Percentiles rank a stretch among this genome's conserved stretches.
phyloP scores from a whole-genome alignment of 2,888 invertebrate genomes.

The Caradrina kadenii region DNA sequence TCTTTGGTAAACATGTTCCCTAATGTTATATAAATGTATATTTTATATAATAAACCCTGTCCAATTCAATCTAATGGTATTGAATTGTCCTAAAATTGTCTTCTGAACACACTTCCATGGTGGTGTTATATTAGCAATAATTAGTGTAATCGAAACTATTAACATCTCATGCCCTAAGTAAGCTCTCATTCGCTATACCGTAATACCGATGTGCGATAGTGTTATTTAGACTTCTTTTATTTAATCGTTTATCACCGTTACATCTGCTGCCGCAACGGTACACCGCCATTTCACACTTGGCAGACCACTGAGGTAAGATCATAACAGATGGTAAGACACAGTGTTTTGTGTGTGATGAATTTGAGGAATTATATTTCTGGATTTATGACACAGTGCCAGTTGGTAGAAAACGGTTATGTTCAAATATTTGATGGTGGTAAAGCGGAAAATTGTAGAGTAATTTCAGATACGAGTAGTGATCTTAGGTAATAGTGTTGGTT shows the following conservation, averaged over 20 bases:
- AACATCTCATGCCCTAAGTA: background rate
- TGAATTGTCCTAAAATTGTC: background rate
- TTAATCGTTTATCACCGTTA: conserved; percentile 68
- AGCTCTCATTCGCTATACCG: conserved; percentile 49
- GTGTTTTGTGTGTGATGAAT: conserved; percentile 35
- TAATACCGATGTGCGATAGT: conserved; percentile 59
- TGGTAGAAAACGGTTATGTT: conserved; percentile 36
- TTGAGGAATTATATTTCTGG: conserved; percentile 23
- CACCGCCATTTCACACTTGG: conserved; percentile 69
- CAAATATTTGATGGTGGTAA: conserved; percentile 21
- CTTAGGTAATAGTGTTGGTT: background rate
- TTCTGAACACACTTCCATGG: background rate
- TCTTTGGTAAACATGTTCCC: background rate
- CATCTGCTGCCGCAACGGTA: conserved; percentile 66
- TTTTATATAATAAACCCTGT: too few relatives aligned
- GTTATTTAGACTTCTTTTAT: conserved; percentile 65
- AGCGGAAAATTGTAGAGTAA: conserved; percentile 9
- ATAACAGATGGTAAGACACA: conserved; percentile 54
- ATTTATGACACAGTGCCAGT: conserved; percentile 31
- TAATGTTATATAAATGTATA: too few relatives aligned
- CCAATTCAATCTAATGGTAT: background rate
- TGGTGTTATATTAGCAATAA: too few relatives aligned
- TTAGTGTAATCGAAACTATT: background rate
- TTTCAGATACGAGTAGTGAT: conserved; percentile 10
- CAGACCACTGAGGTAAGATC: conserved; percentile 59